phyloP scores from a whole-genome alignment of 2,888 invertebrate species.

The Laspeyria flexula region DNA sequence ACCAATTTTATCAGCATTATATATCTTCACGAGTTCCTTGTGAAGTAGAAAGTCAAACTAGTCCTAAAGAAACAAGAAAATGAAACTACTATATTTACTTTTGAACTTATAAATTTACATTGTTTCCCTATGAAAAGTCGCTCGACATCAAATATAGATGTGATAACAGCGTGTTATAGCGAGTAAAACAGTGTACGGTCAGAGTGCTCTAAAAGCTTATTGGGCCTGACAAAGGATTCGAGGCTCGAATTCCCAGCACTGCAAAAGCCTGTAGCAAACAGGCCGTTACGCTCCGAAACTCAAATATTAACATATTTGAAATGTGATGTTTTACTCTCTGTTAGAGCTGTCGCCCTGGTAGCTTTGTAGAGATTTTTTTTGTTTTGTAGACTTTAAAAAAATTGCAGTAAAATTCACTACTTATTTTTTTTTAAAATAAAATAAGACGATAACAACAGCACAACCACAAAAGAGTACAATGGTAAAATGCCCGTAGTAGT shows the following conservation, averaged over 20 bases:
- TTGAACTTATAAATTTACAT: no score
- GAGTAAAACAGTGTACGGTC: constrained; percentile 30
- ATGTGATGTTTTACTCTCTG: constrained; percentile 18
- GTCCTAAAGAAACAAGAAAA: constrained; percentile 20
- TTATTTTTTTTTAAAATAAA: no score
- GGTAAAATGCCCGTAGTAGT: no score
- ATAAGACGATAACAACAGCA: no score
- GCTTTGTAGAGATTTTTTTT: not conserved
- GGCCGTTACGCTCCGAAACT: constrained; percentile 18
- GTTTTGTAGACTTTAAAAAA: no score
- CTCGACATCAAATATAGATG: constrained; percentile 35
- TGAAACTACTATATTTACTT: no score
- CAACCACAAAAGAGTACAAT: no score
- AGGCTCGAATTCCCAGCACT: constrained; percentile 29
- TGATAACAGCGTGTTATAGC: constrained; percentile 26
- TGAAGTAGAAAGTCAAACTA: constrained; percentile 18
- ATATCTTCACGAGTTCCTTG: constrained; percentile 5
- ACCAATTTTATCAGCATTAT: not conserved
- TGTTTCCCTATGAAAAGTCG: constrained; percentile 20
- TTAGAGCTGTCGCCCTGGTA: constrained; percentile 14
- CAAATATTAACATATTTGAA: constrained; percentile 38
- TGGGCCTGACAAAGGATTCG: constrained; percentile 40
- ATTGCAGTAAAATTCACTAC: no score
- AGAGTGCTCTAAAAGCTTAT: constrained; percentile 43
- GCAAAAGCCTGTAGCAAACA: constrained; percentile 20